A percentile compares a stretch with the other conserved stretches of the same genome.
phyloP scores from a whole-genome alignment of 2,113 vertebrate species.

The Oophaga pumilio region DNA sequence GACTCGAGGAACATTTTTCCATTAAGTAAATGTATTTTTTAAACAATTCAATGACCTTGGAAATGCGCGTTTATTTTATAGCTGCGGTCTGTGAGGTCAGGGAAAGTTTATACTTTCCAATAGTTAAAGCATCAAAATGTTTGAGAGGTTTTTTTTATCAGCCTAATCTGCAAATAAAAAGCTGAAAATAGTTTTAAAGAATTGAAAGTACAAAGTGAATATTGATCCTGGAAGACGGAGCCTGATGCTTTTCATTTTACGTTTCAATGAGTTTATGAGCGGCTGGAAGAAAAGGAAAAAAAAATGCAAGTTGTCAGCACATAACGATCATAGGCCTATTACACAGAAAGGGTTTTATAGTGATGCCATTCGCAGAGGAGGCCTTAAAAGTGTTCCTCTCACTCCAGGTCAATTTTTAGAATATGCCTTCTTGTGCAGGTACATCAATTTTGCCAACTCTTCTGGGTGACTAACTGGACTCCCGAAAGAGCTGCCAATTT shows the following conservation, averaged over 20 bases:
- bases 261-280: background rate
- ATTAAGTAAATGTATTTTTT: slow-evolving; percentile 22
- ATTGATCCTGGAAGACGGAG: background rate
- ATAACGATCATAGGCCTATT: too few species aligned
- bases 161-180: background rate
- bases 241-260: background rate
- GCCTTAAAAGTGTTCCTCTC: too few species aligned
- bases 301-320: too few species aligned
- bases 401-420: too few species aligned
- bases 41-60: background rate
- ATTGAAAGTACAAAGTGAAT: background rate
- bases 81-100: background rate
- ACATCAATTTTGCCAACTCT: too few species aligned
- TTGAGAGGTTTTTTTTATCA: background rate
- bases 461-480: too few species aligned
- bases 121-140: background rate
- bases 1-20: background rate
- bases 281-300: too few species aligned
- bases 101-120: slow-evolving; percentile 7
- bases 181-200: background rate
- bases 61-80: slow-evolving; percentile 4
- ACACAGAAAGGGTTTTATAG: too few species aligned
- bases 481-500: too few species aligned
- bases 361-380: too few species aligned
- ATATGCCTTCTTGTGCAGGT: too few species aligned